A percentile compares a stretch with the other conserved stretches of the same genome.
Conservation (phyloP, 2,797 vertebrate genomes). For the Enoplosus armatus region DNA sequence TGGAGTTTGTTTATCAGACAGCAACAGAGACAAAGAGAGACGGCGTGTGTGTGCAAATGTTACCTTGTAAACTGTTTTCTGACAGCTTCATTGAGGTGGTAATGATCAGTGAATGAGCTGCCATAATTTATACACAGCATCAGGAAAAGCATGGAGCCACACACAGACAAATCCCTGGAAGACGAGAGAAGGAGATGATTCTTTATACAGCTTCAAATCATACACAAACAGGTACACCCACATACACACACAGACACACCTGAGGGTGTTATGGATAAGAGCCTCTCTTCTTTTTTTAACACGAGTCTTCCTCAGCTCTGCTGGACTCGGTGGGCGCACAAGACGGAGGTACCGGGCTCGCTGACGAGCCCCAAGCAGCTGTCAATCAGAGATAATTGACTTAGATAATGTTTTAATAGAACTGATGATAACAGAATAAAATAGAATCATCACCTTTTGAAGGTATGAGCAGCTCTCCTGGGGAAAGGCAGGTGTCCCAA, state of each 20-base stretch:
- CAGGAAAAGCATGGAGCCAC: conserved; percentile 74
- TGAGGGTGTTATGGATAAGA: conserved; percentile 71
- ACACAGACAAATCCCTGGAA: conserved; percentile 77
- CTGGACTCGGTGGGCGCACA: conserved; percentile 74
- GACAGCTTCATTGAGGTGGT: conserved; percentile 80
- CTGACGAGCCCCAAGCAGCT: conserved; percentile 83
- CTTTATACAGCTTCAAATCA: background rate
- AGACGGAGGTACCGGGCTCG: conserved; percentile 82
- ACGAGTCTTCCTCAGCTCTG: conserved; percentile 73
- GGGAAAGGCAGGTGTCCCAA: background rate
- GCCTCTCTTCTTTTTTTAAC: conserved; percentile 71
- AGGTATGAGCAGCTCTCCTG: conserved; percentile 46
- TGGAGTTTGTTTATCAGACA: background rate
- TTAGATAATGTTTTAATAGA: background rate
- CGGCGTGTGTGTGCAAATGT: background rate
- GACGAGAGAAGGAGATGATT: background rate
- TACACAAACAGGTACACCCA: background rate
- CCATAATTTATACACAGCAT: conserved; percentile 77
- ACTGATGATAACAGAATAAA: background rate
- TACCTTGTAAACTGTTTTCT: conserved; percentile 82
- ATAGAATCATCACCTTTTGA: conserved; percentile 76
- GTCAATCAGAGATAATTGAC: conserved; percentile 44
- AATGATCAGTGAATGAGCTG: conserved; percentile 67
- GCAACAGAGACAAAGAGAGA: background rate
- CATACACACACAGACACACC: conserved; percentile 39